Conservation (phyloP, 2,113 vertebrate species). For the Eira barbara region DNA sequence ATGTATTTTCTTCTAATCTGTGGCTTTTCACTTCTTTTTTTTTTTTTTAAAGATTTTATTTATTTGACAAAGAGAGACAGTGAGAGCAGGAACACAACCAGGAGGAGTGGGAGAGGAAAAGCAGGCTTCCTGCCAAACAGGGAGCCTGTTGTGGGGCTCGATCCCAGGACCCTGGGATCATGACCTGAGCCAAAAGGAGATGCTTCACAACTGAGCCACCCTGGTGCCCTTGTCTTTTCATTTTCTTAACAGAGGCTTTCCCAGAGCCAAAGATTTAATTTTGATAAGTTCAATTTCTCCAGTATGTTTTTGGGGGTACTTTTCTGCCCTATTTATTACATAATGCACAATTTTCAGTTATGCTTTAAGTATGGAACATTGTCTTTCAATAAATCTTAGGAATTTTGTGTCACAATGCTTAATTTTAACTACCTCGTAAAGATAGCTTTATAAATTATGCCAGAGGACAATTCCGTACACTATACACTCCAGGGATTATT, state of each 20-base stretch:
- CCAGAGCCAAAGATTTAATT: neutral
- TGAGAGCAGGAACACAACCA: no score
- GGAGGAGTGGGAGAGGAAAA: no score
- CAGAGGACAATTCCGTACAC: neutral
- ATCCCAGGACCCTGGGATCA: no score
- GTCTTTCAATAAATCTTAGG: constrained; percentile 25
- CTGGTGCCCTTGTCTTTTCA: neutral
- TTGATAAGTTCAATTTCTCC: neutral
- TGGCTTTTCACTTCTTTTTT: neutral
- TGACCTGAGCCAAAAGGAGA: no score
- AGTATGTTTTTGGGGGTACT: neutral
- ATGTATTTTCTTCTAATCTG: neutral
- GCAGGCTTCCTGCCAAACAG: no score
- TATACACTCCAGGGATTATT: neutral
- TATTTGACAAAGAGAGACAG: no score
- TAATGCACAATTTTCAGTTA: neutral
- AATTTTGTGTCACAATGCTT: neutral
- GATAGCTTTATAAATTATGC: neutral
- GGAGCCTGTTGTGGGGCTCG: no score
- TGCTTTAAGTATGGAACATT: neutral
- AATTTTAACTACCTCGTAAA: neutral
- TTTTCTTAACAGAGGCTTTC: neutral
- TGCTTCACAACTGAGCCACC: no score
- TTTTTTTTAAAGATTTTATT: no score
- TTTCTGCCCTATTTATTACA: neutral